phyloP scores from a whole-genome alignment of 2,888 invertebrate genomes.

The Hemithea aestivaria region DNA sequence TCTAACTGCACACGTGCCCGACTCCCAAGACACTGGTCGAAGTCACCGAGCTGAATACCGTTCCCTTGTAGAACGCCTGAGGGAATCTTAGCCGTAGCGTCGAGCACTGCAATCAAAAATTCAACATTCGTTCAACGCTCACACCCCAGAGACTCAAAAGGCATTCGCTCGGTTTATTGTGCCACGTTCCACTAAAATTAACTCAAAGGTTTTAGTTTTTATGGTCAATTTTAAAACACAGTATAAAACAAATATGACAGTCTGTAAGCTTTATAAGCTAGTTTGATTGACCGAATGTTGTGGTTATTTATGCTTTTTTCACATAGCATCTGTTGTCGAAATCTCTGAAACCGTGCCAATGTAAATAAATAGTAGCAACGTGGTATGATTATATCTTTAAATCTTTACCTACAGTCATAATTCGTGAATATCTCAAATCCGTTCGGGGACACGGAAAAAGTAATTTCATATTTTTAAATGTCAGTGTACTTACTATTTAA shows the following conservation, averaged over 20 bases:
- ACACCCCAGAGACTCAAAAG: slow-evolving; percentile 35
- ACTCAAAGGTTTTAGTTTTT: too few relatives aligned
- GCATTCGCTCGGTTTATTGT: slow-evolving; percentile 24
- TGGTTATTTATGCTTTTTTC: slow-evolving; percentile 39
- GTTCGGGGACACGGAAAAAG: not conserved
- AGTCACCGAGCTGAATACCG: slow-evolving; percentile 85
- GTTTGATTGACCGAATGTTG: slow-evolving; percentile 1
- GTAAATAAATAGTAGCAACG: slow-evolving; percentile 39
- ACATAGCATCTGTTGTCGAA: slow-evolving; percentile 45
- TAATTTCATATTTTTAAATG: slow-evolving; percentile 10
- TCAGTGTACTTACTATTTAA: slow-evolving; percentile 81
- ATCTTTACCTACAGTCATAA: slow-evolving; percentile 26
- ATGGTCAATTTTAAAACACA: too few relatives aligned
- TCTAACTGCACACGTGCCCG: slow-evolving; percentile 80
- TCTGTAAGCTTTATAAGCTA: too few relatives aligned
- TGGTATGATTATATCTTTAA: slow-evolving; percentile 32
- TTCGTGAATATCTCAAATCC: slow-evolving; percentile 19
- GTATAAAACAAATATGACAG: too few relatives aligned
- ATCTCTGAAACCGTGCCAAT: slow-evolving; percentile 54
- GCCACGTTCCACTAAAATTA: not conserved
- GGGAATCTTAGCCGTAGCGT: slow-evolving; percentile 84
- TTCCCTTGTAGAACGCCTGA: slow-evolving; percentile 84
- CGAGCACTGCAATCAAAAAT: slow-evolving; percentile 82
- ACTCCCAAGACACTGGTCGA: slow-evolving; percentile 82
- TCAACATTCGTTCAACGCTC: slow-evolving; percentile 40